These are phyloP conservation scores for Irena cyanogastra DNA, from an alignment of 2,113 vertebrate species.

Conservation along the genomic window DNA sequence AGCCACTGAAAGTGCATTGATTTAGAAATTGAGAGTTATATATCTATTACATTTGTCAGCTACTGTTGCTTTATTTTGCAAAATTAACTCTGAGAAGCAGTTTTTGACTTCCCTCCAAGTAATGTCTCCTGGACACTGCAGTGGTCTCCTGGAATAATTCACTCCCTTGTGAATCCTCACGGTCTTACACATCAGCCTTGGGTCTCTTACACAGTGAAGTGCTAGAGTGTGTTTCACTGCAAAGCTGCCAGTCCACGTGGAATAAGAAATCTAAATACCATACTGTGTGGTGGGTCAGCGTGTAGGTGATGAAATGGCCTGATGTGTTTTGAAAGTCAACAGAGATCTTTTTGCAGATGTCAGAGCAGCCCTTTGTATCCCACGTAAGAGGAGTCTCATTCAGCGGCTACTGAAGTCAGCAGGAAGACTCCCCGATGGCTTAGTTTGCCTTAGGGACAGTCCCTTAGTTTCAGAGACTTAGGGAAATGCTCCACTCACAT, in stretches of 20 bases:
- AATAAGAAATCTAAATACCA: not conserved
- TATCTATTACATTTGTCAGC: not conserved
- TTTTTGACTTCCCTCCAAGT: not conserved
- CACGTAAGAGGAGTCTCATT: not conserved
- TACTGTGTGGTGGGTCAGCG: not conserved
- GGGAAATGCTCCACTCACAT: not conserved
- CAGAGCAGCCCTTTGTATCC: not conserved
- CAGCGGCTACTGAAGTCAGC: not conserved
- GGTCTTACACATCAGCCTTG: rapidly evolving
- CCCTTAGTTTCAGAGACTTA: not conserved
- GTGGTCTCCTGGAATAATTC: not conserved
- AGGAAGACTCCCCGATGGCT: not conserved
- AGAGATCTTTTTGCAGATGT: not conserved
- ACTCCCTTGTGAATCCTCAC: not conserved
- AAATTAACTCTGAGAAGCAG: not conserved
- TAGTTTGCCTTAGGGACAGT: not conserved
- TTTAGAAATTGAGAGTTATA: not conserved
- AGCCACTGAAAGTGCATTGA: not conserved
- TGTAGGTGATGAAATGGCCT: not conserved
- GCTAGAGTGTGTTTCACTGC: not conserved
- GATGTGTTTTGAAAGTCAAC: not conserved
- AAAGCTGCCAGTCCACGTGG: not conserved
- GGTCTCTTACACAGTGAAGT: not conserved
- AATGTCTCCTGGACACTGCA: rapidly evolving
- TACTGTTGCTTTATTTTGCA: not conserved